These are phyloP conservation scores for Phyllostomus discolor DNA, from an alignment of 2,113 vertebrate genomes.

Conservation along the genomic window DNA sequence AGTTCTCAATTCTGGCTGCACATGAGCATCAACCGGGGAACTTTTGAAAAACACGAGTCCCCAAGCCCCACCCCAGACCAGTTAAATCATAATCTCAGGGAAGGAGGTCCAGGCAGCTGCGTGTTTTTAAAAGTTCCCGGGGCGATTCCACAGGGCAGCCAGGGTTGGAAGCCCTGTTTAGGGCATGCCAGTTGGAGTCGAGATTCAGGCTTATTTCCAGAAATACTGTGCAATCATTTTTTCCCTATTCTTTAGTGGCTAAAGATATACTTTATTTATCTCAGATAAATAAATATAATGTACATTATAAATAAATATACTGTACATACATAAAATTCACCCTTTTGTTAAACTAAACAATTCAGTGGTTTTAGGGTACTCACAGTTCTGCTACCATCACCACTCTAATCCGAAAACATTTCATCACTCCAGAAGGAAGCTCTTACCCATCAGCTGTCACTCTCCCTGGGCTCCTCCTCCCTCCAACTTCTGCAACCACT, in stretches of 20 bases:
- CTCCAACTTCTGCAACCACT: neutral
- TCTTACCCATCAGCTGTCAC: neutral
- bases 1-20: neutral
- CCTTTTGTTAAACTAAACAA: neutral
- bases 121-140: constrained; percentile 21
- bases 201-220: constrained; percentile 19
- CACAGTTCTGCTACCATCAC: neutral
- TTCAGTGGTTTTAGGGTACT: neutral
- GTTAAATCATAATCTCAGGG: neutral
- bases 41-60: constrained; percentile 26
- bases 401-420: neutral
- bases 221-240: neutral
- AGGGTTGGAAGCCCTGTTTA: neutral
- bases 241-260: neutral
- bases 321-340: neutral
- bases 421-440: neutral
- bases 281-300: constrained; percentile 6
- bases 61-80: neutral
- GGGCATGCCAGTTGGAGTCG: neutral
- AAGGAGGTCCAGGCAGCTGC: neutral
- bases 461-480: neutral
- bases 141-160: neutral
- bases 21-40: neutral
- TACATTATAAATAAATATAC: neutral
- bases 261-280: neutral